Evolutionary conservation across 2,113 vertebrate genomes (phyloP).

Genomic region (Pachycephala philippinensis): DNA sequence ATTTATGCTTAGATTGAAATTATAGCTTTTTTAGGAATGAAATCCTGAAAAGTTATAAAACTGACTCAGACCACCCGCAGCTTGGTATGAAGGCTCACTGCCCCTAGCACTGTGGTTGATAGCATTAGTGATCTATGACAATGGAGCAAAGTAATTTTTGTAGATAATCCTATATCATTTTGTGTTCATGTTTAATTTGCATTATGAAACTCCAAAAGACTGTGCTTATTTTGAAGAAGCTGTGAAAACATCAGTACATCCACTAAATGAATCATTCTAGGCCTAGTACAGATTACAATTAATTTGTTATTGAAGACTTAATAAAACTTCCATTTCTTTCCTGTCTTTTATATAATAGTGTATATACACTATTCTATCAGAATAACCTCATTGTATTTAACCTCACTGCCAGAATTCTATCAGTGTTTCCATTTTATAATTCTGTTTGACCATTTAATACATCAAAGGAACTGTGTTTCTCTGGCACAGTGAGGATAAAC

Average conservation of each 20-base stretch:
- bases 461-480: neutral
- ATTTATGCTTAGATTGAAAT: neutral
- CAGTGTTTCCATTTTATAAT: neutral
- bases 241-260: neutral
- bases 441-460: neutral
- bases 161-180: neutral
- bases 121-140: neutral
- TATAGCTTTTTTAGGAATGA: neutral
- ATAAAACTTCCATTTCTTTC: neutral
- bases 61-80: neutral
- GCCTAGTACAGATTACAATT: neutral
- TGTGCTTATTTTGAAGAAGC: neutral
- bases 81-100: neutral
- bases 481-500: neutral
- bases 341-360: neutral
- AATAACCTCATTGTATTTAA: neutral
- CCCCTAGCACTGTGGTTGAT: rapidly evolving
- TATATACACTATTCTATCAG: neutral
- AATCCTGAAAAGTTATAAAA: neutral
- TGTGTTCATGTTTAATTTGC: neutral
- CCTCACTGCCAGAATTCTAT: neutral
- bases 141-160: neutral
- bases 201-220: neutral
- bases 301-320: neutral
- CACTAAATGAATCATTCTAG: neutral